Evolutionary conservation across 2,113 vertebrate species (phyloP), one percentile per base, ranked within the genome.

Genomic region (Melierax canorus): DNA sequence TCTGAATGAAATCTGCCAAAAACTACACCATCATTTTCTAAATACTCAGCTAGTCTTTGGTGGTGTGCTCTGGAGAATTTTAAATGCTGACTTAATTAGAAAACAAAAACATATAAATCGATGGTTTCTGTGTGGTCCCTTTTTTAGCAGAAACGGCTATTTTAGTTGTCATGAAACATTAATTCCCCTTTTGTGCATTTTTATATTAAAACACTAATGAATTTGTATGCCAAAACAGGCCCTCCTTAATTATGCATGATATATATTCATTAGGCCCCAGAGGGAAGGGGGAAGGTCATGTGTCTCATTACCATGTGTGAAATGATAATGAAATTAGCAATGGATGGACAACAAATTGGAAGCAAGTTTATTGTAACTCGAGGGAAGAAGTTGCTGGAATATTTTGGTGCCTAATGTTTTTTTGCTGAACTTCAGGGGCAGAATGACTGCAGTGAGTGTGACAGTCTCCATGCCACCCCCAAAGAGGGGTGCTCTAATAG

Each of bases 151-250:
- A 62, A 94, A 80, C 9, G 20, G n/a, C 79, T 95, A 73, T 68
- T 94, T 92, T 64, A 84, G 69, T 95, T 95, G 86, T 94, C 85
- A 64, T 45, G 43, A 88, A 94, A 90, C 55, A 86, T 93, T 93
- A 62, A 88, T 95, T 86, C 58, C 34, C 38, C 76, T 87, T 95
- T 88, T 92, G 68, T 92, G 64, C 59, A 12, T 88, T 82, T 92
- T 86, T 68, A 12, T 79, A 59, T 95, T 92, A 45, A 89, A 94
- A 39, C 27, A 39, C 60, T 88, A 89, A 94, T 90, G 91, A 94
- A 95, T 94, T 79, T 79, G 66, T 43, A 87, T 85, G 48, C 53
- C 74, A 73, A 87, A 92, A 45, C 76, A 96, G 43, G 48, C 14
- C 24, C 16, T 46, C 62, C 62, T 92, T 89, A 94, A 92, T 95